phyloP scores from a whole-genome alignment of 2,888 invertebrate species.

The Anoncus sp. region DNA sequence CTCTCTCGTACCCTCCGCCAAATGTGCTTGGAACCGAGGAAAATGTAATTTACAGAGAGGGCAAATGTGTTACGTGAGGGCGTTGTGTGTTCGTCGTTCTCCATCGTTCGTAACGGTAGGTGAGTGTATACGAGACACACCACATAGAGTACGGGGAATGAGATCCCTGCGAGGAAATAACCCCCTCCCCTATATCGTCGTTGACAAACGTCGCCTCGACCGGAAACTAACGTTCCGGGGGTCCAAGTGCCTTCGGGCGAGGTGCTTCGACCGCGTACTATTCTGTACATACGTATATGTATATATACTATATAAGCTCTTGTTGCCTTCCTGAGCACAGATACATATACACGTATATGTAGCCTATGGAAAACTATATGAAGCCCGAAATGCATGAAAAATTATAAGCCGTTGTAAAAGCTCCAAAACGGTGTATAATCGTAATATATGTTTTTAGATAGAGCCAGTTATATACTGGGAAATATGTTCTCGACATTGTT shows the following conservation, averaged over 20 bases:
- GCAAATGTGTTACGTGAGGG: slow-evolving; percentile 55
- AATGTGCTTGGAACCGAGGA: slow-evolving; percentile 55
- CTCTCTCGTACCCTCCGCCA: slow-evolving; percentile 25
- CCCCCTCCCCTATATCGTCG: slow-evolving; percentile 38
- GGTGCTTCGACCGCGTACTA: slow-evolving; percentile 34
- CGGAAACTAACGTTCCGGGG: slow-evolving; percentile 62
- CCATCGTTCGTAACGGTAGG: not conserved
- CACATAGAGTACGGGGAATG: slow-evolving; percentile 10
- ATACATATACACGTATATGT: not conserved
- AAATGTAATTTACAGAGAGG: slow-evolving; percentile 64
- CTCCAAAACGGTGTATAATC: not conserved
- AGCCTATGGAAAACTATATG: not conserved
- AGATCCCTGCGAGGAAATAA: slow-evolving; percentile 59
- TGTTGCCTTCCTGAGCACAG: too few relatives aligned
- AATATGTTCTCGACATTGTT: not conserved
- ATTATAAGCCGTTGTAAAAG: not conserved
- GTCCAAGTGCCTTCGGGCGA: slow-evolving; percentile 52
- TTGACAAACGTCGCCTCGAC: slow-evolving; percentile 61
- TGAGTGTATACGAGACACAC: not conserved
- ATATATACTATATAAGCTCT: too few relatives aligned
- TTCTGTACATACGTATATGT: slow-evolving; percentile 1
- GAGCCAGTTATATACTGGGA: too few relatives aligned
- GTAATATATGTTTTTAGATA: not conserved
- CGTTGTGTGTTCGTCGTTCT: slow-evolving; percentile 31
- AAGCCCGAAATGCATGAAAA: not conserved